Percentiles rank a stretch among this genome's conserved stretches.
Conservation (phyloP, 2,113 vertebrate genomes). For the Sialia sialis region DNA sequence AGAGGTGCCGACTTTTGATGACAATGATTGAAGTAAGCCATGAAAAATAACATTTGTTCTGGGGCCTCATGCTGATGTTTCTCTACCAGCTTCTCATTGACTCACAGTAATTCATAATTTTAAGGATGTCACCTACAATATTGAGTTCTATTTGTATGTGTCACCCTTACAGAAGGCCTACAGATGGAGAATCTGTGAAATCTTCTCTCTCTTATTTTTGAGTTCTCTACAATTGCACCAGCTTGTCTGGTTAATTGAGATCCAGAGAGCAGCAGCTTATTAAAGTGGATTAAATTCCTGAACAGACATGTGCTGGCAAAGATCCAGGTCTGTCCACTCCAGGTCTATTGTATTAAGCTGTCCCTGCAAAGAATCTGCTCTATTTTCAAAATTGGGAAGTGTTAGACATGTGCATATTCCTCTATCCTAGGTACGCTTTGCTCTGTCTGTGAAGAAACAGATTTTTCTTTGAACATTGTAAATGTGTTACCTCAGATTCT, state of each 20-base stretch:
- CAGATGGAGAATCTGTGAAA: conserved; percentile 43
- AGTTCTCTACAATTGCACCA: conserved; percentile 19
- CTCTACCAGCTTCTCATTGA: background rate
- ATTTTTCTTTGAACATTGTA: background rate
- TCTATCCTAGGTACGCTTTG: background rate
- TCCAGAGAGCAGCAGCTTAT: conserved; percentile 27
- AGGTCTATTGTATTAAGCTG: conserved; percentile 32
- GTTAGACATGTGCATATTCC: background rate
- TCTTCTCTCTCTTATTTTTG: conserved; percentile 5
- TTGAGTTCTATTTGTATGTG: conserved; percentile 39
- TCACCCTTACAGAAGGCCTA: conserved; percentile 43
- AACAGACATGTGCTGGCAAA: conserved; percentile 46
- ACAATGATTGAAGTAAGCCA: conserved; percentile 47
- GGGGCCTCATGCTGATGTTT: conserved; percentile 17
- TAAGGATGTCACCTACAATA: conserved; percentile 35
- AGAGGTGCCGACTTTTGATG: background rate
- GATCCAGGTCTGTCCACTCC: conserved; percentile 8
- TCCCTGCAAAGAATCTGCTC: conserved; percentile 25
- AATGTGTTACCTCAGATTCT: background rate
- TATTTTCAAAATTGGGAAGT: background rate
- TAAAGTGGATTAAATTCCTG: conserved; percentile 56
- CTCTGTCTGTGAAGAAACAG: background rate
- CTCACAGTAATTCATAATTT: conserved; percentile 41
- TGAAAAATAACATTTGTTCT: conserved; percentile 48
- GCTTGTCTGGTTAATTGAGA: conserved; percentile 52